phyloP scores from a whole-genome alignment of 2,888 invertebrate genomes.

The Sepiola atlantica region DNA sequence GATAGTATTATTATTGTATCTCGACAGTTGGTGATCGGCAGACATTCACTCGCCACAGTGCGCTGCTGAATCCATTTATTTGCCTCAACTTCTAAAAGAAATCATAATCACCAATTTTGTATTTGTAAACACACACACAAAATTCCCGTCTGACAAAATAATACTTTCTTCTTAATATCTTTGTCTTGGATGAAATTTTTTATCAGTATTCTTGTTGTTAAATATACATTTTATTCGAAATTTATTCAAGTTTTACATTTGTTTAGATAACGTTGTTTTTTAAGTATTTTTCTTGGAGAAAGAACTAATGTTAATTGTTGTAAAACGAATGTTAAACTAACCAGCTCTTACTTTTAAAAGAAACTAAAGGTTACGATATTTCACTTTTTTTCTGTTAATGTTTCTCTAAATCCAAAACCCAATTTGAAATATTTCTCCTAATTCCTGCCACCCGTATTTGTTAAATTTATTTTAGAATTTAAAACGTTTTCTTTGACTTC shows the following conservation, averaged over 20 bases:
- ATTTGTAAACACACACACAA: too few species aligned
- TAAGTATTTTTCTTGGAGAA: not conserved
- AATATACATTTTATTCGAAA: not conserved
- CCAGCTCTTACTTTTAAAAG: not conserved
- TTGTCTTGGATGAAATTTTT: not conserved
- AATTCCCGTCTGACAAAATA: not conserved
- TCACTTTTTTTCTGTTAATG: not conserved
- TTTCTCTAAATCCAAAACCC: not conserved
- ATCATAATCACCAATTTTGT: not conserved
- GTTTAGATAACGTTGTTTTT: not conserved
- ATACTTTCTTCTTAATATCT: not conserved
- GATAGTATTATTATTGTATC: not conserved
- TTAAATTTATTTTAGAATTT: not conserved
- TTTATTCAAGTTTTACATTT: not conserved
- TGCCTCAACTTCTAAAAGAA: not conserved
- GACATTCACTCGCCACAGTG: not conserved
- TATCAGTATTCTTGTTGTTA: constrained; percentile 8
- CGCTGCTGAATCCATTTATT: not conserved
- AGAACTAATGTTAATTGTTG: not conserved
- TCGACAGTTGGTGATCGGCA: not conserved
- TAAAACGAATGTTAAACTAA: not conserved
- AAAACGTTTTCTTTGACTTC: not conserved
- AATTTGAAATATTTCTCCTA: not conserved
- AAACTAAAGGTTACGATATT: not conserved
- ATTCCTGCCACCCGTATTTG: not conserved